Evolutionary conservation across 2,888 invertebrate genomes (phyloP), one percentile per base, ranked within the genome.

Genomic region (Schrankia costaestrigalis): DNA sequence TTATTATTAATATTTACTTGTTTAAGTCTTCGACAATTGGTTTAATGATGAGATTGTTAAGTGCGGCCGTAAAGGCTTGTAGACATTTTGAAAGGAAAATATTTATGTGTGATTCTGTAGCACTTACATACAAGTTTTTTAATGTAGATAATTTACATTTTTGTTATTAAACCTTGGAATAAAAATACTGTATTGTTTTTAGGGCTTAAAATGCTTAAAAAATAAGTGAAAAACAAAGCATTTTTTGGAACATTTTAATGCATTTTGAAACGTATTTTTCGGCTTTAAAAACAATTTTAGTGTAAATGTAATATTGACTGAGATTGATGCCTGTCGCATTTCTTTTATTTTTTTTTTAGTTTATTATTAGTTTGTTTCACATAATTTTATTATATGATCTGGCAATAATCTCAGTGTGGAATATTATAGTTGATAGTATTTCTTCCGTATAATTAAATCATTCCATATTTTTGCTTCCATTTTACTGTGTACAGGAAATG

Each of bases 31-130:
- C 57, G 61, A 67, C 49, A 61, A 64, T 68, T 71, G 69, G 67
- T 64, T 73, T 68, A 67, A 70, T 68, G 65, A 69, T 76, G 82
- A 82, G 79, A 84, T 84, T 84, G 81, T 82, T 75, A 69, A 41
- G 54, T 55, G 47, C 47, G 31, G 35, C 29, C 34, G 26, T 33
- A 48, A 21, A 5, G 12, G 30, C 18, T 17, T 37, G 46, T 71
- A 63, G 73, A 67, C 52, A 64, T 65, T 70, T n/a, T 65, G 76
- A 76, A 74, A 70, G 74, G 72, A 80, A 72, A 79, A 81, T 84
- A 86, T 86, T 84, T 86, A 85, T 85, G 84, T 85, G 86, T 86
- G 86, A 87, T 86, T 80, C 74, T 65, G 67, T 83, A 81, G 77
- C 63, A 65, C 63, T 40, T 59, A 56, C 37, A 65, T 62, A 13